A percentile compares a stretch with the other conserved stretches of the same genome.
These are phyloP conservation scores for Rugalucina vietnamica DNA, from an alignment of 2,888 invertebrate genomes.

Conservation along the genomic window DNA sequence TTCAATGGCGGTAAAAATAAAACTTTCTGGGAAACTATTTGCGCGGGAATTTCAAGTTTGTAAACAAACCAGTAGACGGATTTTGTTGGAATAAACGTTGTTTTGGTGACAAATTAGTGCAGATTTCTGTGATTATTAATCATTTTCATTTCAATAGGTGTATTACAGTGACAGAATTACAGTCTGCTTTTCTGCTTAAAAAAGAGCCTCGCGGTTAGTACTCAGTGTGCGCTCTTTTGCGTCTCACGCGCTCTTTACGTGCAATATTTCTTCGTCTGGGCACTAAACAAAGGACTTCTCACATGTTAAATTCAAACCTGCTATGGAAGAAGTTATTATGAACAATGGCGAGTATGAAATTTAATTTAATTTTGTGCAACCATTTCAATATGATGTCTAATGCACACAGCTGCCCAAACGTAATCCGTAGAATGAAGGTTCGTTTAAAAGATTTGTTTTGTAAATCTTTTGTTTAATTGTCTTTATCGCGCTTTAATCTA, in stretches of 20 bases:
- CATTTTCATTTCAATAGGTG: conserved; percentile 12
- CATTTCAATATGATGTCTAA: conserved; percentile 39
- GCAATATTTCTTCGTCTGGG: conserved; percentile 8
- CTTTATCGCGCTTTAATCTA: conserved; percentile 62
- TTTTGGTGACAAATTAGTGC: not conserved
- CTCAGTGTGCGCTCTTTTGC: not conserved
- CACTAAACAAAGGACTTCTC: conserved; percentile 55
- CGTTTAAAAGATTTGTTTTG: conserved; percentile 56
- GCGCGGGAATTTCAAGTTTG: conserved; percentile 62
- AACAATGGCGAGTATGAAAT: conserved; percentile 59
- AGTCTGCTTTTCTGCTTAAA: not conserved
- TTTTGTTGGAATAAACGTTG: not conserved
- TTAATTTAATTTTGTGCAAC: conserved; percentile 58
- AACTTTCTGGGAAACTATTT: conserved; percentile 50
- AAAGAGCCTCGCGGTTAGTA: not conserved
- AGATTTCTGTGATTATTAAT: conserved; percentile 3
- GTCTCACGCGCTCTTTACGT: conserved; percentile 10
- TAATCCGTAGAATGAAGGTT: conserved; percentile 42
- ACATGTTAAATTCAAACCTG: conserved; percentile 59
- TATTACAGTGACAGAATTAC: conserved; percentile 5
- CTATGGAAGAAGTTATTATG: conserved; percentile 53
- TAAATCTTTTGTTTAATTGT: conserved; percentile 61
- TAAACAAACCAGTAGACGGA: not conserved
- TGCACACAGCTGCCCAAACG: conserved; percentile 53
- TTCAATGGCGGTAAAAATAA: conserved; percentile 59